These are phyloP conservation scores for Noctua janthina DNA, from an alignment of 2,888 invertebrate genomes.

Conservation along the genomic window DNA sequence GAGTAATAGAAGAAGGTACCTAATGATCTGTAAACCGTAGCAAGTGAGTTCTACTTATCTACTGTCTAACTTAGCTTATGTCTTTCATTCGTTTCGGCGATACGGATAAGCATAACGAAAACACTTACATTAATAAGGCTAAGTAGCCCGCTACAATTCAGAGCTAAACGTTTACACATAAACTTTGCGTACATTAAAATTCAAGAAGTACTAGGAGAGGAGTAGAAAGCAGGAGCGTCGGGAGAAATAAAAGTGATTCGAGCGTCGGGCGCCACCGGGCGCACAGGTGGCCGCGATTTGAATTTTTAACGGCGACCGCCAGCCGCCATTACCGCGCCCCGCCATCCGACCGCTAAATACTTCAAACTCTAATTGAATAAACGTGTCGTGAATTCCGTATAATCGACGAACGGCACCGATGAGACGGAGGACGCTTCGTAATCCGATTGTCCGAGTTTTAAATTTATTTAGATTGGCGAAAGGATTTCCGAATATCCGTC, in stretches of 20 bases:
- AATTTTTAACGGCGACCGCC: conserved; percentile 69
- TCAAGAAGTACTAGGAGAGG: conserved; percentile 49
- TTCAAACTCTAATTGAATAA: conserved; percentile 84
- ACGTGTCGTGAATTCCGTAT: conserved; percentile 81
- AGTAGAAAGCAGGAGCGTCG: conserved; percentile 34
- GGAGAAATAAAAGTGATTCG: conserved; percentile 60
- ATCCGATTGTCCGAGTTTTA: conserved; percentile 74
- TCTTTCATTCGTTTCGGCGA: conserved; percentile 30
- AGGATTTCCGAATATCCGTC: conserved; percentile 69
- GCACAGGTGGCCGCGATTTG: conserved; percentile 66
- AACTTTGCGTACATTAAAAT: conserved; percentile 47
- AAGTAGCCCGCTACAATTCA: conserved; percentile 20
- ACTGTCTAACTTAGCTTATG: conserved; percentile 20
- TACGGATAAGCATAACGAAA: conserved; percentile 25
- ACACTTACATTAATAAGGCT: conserved; percentile 24
- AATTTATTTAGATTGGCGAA: conserved; percentile 77
- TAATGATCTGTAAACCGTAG: conserved; percentile 30
- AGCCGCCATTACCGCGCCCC: conserved; percentile 66
- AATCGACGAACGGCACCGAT: conserved; percentile 75
- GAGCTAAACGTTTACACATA: conserved; percentile 34
- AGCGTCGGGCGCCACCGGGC: conserved; percentile 37
- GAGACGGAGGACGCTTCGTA: conserved; percentile 68
- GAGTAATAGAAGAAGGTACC: conserved; percentile 8
- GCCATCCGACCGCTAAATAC: conserved; percentile 76
- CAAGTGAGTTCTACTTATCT: conserved; percentile 14